Conservation (phyloP, 2,113 vertebrate genomes). For the Argyrosomus japonicus region DNA sequence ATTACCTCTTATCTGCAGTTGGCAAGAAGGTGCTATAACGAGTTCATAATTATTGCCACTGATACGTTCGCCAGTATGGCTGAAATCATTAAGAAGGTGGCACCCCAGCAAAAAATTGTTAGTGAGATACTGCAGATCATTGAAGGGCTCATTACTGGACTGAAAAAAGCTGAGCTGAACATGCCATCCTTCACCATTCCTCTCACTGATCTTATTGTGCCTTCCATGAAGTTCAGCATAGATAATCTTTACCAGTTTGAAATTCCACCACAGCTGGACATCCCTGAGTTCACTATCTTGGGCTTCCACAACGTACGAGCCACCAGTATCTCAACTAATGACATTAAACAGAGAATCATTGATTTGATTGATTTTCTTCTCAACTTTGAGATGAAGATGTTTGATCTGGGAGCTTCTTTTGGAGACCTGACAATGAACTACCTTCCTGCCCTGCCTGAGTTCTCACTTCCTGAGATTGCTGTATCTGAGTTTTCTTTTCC, state of each 20-base stretch:
- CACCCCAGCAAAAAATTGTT: slow-evolving; percentile 6
- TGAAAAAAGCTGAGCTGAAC: background rate
- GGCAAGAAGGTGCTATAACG: background rate
- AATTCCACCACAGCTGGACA: slow-evolving; percentile 10
- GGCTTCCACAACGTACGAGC: background rate
- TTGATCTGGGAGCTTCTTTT: background rate
- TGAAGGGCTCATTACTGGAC: background rate
- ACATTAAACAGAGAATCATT: slow-evolving; percentile 9
- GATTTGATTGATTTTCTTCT: slow-evolving; percentile 19
- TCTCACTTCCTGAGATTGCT: slow-evolving; percentile 26
- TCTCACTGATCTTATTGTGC: slow-evolving; percentile 17
- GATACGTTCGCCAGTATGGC: background rate
- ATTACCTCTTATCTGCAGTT: background rate
- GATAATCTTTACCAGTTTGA: slow-evolving; percentile 6
- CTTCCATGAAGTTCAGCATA: slow-evolving; percentile 8
- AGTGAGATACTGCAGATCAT: slow-evolving; percentile 15
- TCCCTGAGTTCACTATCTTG: slow-evolving; percentile 22
- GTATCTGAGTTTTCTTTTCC: slow-evolving; percentile 6
- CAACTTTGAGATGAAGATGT: background rate
- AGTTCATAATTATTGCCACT: background rate
- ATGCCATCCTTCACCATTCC: slow-evolving; percentile 9
- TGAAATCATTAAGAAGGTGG: slow-evolving; percentile 1
- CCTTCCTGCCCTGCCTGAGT: slow-evolving; percentile 3
- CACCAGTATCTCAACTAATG: slow-evolving; percentile 6
- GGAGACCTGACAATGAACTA: background rate